Conservation (phyloP, 2,113 vertebrate genomes). For the mouse (Mus musculus) region DNA sequence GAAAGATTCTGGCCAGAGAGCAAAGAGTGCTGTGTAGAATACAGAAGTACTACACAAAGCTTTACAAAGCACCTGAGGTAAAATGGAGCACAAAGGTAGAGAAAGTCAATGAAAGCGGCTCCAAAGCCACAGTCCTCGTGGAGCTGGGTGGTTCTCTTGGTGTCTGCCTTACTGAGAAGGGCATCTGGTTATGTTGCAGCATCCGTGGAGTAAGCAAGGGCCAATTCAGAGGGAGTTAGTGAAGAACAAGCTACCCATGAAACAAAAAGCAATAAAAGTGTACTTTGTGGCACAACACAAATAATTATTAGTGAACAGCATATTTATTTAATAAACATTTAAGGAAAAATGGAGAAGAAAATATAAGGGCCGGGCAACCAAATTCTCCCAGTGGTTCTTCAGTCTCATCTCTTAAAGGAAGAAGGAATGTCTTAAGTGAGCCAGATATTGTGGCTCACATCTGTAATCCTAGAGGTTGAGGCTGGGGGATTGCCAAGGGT, state of each 20-base stretch:
- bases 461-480: background rate
- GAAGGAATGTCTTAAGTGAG: background rate
- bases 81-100: background rate
- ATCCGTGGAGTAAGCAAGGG: conserved; percentile 13
- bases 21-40: background rate
- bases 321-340: background rate
- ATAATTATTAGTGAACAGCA: too few relatives aligned
- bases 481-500: background rate
- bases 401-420: background rate
- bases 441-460: background rate
- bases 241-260: conserved; percentile 4
- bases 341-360: background rate
- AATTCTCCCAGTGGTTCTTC: background rate
- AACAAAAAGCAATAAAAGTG: background rate
- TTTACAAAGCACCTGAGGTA: background rate
- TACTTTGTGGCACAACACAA: too few relatives aligned
- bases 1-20: background rate
- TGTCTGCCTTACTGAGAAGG: background rate
- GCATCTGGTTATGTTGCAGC: background rate
- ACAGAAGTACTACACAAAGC: background rate
- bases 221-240: conserved; percentile 23
- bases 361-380: background rate
- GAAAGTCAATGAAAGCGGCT: background rate
- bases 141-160: background rate
- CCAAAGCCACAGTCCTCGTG: background rate